Conservation (phyloP, 1,140 invertebrate genomes). For the Drosophila pandora region DNA sequence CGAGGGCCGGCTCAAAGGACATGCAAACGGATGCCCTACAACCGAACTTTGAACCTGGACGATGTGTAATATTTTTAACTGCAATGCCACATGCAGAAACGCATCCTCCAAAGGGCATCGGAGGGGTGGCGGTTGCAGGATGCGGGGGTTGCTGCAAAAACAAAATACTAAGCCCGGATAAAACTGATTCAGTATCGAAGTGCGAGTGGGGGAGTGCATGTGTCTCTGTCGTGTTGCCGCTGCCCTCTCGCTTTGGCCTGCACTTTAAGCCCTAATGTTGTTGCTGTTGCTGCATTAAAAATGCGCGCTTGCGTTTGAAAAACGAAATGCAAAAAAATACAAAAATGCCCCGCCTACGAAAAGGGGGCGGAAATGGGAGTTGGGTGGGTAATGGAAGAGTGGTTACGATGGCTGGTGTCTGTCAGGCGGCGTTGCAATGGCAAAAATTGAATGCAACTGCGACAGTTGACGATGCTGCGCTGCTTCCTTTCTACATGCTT, state of each 20-base stretch:
- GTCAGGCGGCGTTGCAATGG: conserved; percentile 60
- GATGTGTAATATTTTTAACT: conserved; percentile 63
- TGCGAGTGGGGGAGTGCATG: background rate
- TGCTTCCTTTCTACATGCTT: conserved; percentile 28
- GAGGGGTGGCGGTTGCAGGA: background rate
- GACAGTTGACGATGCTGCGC: conserved; percentile 26
- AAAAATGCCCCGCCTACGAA: conserved; percentile 80
- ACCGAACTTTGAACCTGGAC: conserved; percentile 72
- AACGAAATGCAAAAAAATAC: conserved; percentile 63
- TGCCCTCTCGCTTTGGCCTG: conserved; percentile 6
- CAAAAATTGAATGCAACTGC: conserved; percentile 70
- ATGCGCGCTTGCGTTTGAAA: conserved; percentile 83
- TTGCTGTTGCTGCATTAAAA: conserved; percentile 72
- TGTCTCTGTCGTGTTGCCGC: background rate
- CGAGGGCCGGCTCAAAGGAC: conserved; percentile 61
- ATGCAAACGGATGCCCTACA: conserved; percentile 58
- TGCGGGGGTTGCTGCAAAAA: conserved; percentile 26
- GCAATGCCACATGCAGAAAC: conserved; percentile 34
- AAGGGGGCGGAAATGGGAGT: background rate
- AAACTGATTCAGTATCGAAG: conserved; percentile 21
- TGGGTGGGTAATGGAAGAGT: background rate
- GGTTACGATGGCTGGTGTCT: conserved; percentile 33
- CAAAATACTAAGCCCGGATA: conserved; percentile 68
- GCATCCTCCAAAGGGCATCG: conserved; percentile 10
- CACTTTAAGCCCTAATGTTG: conserved; percentile 5